A percentile compares a stretch with the other conserved stretches of the same genome.
phyloP scores from a whole-genome alignment of 1,140 invertebrate genomes.

The Listronotus oregonensis region DNA sequence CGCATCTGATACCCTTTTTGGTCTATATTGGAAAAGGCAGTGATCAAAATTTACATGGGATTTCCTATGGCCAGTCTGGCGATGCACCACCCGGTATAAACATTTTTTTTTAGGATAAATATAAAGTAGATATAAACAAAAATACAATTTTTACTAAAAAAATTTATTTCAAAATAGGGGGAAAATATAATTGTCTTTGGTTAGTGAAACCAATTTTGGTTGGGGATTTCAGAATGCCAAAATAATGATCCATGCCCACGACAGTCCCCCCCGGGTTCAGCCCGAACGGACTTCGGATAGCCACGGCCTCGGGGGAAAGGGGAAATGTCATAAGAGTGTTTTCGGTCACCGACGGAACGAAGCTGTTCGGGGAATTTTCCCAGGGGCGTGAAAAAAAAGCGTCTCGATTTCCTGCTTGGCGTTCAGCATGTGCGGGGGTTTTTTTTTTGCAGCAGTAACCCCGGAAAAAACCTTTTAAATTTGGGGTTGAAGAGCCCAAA shows the following conservation, averaged over 20 bases:
- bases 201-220: too few relatives aligned
- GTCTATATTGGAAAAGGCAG: too few relatives aligned
- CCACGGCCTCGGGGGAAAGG: slow-evolving; percentile 94
- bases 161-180: too few relatives aligned
- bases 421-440: slow-evolving; percentile 91
- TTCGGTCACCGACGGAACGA: slow-evolving; percentile 82
- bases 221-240: slow-evolving; percentile 87
- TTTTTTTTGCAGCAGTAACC: slow-evolving; percentile 94
- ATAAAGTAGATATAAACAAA: too few relatives aligned
- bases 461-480: slow-evolving; percentile 98
- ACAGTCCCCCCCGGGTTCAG: slow-evolving; percentile 96
- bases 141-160: too few relatives aligned
- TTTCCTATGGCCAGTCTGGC: too few relatives aligned
- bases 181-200: too few relatives aligned
- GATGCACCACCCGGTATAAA: too few relatives aligned
- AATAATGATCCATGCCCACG: slow-evolving; percentile 96
- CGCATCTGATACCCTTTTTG: too few relatives aligned
- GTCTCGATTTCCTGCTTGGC: slow-evolving; percentile 91
- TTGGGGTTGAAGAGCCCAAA: slow-evolving; percentile 82
- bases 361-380: slow-evolving; percentile 95
- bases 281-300: slow-evolving; percentile 83
- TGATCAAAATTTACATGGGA: too few relatives aligned
- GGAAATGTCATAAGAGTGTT: slow-evolving; percentile 98
- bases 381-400: slow-evolving; percentile 92
- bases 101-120: too few relatives aligned